Evolutionary conservation across 1,140 invertebrate genomes (phyloP).

Genomic region (Idris sp.): DNA sequence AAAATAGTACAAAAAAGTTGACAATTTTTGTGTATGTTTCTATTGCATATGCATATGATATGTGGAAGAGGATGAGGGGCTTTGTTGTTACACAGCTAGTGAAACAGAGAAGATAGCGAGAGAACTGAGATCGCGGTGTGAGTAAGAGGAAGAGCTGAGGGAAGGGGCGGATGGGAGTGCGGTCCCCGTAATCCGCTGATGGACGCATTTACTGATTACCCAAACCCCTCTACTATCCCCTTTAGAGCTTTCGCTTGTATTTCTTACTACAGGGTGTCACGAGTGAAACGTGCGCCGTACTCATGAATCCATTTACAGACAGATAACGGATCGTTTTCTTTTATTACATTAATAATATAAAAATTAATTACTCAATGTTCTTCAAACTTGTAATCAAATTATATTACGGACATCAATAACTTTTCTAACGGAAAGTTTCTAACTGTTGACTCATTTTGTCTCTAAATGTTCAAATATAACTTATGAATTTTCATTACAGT

Average conservation of each 20-base stretch:
- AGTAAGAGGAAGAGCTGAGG: constrained; percentile 41
- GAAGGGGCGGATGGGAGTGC: constrained; percentile 41
- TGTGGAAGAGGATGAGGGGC: constrained; percentile 40
- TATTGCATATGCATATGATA: constrained; percentile 42
- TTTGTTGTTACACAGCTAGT: constrained; percentile 53
- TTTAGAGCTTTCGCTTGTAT: constrained; percentile 69
- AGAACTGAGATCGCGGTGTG: constrained; percentile 57
- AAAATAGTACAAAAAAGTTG: too few relatives aligned
- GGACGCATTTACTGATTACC: constrained; percentile 73
- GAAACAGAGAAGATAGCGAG: constrained; percentile 56
- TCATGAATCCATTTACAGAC: constrained; percentile 54
- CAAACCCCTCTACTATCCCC: constrained; percentile 62
- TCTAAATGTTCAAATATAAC: too few relatives aligned
- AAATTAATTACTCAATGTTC: too few relatives aligned
- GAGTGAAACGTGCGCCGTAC: constrained; percentile 51
- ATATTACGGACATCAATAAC: too few relatives aligned
- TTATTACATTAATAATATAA: constrained; percentile 50
- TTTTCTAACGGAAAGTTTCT: too few relatives aligned
- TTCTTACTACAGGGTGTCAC: constrained; percentile 67
- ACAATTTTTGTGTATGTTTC: constrained; percentile 45
- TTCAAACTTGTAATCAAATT: too few relatives aligned
- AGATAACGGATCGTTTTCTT: constrained; percentile 56
- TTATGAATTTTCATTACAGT: too few relatives aligned
- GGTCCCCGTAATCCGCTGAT: constrained; percentile 70
- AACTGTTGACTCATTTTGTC: too few relatives aligned